These are phyloP conservation scores for Alauda arvensis DNA, from an alignment of 2,797 vertebrate species.

Conservation along the genomic window DNA sequence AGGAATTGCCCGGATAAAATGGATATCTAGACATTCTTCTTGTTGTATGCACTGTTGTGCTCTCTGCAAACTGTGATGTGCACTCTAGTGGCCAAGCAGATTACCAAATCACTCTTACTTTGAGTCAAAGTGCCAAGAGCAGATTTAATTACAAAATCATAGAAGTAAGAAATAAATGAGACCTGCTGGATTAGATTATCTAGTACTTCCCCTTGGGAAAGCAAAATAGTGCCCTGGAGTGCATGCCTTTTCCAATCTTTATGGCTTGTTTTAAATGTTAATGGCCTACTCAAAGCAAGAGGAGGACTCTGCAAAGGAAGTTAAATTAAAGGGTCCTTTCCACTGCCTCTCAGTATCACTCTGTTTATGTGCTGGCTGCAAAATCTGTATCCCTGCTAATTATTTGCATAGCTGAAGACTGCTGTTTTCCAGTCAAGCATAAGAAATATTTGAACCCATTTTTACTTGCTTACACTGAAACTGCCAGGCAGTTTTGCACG, in stretches of 20 bases:
- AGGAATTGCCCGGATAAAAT: not conserved
- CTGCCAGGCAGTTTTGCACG: conserved; percentile 11
- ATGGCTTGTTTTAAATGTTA: conserved; percentile 35
- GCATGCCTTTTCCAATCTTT: not conserved
- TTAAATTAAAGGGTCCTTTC: conserved; percentile 8
- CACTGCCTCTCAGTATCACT: not conserved
- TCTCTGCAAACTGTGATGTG: not conserved
- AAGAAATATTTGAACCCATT: conserved; percentile 38
- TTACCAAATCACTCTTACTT: conserved; percentile 38
- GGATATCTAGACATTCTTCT: not conserved
- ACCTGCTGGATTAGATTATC: conserved; percentile 50
- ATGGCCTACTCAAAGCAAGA: conserved; percentile 28
- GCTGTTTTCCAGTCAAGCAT: conserved; percentile 44
- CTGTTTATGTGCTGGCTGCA: conserved; percentile 3
- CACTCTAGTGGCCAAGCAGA: conserved; percentile 21
- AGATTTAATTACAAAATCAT: conserved; percentile 60
- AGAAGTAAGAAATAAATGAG: conserved; percentile 46
- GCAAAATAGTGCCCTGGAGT: conserved; percentile 7
- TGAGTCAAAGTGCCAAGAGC: conserved; percentile 36
- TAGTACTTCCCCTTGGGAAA: not conserved
- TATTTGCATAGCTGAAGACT: conserved; percentile 23
- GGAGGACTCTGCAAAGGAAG: conserved; percentile 4
- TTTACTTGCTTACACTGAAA: conserved; percentile 29
- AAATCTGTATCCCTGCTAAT: conserved; percentile 17
- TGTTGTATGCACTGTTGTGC: not conserved